A percentile compares a stretch with the other conserved stretches of the same genome.
Evolutionary conservation across 2,888 invertebrate genomes (phyloP).

Genomic region (Kryphioiulus occultus): DNA sequence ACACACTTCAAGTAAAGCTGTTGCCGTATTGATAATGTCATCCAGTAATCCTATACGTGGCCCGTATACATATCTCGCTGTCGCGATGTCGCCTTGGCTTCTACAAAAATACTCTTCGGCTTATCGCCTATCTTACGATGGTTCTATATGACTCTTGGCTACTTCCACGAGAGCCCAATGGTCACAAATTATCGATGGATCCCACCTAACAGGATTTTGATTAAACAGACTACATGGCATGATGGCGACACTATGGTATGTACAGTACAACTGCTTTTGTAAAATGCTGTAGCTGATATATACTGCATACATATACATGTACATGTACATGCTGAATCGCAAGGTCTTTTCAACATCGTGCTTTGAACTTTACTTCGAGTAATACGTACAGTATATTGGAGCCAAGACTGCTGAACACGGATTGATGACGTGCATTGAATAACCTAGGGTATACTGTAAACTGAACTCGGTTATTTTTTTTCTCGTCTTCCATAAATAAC

Average conservation of each 20-base stretch:
- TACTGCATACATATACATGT: background rate
- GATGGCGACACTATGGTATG: background rate
- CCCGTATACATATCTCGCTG: background rate
- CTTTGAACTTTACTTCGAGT: no score
- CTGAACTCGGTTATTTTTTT: no score
- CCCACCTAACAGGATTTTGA: background rate
- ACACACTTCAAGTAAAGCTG: constrained; percentile 31
- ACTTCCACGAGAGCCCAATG: background rate
- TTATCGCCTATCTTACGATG: background rate
- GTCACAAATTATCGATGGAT: background rate
- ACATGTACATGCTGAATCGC: no score
- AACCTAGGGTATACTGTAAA: no score
- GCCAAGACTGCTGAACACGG: no score
- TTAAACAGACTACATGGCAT: no score
- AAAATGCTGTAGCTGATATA: background rate
- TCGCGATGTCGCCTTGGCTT: background rate
- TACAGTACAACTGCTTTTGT: background rate
- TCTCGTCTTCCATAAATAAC: no score
- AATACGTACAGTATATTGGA: no score
- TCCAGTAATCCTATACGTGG: constrained; percentile 27
- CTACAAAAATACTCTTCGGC: background rate
- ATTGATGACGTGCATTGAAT: no score
- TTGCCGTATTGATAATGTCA: constrained; percentile 32
- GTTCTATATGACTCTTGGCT: background rate
- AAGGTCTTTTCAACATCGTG: no score